Evolutionary conservation across 2,888 invertebrate genomes (phyloP).

Genomic region (Acrobasis consociella): DNA sequence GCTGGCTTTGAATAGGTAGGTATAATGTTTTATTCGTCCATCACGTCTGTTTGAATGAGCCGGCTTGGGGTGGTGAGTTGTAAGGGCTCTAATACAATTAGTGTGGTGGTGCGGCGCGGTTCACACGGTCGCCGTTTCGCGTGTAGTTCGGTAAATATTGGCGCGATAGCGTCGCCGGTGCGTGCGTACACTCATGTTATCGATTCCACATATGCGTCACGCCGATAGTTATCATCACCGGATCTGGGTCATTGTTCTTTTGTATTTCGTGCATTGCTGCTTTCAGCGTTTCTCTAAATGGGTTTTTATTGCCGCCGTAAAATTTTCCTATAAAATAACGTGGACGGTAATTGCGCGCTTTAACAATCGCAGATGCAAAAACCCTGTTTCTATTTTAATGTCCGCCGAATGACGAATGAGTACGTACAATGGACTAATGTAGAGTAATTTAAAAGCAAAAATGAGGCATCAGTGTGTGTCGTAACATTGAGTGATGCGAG

Average conservation of each 20-base stretch:
- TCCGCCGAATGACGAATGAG: conserved; percentile 17
- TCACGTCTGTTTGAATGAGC: conserved; percentile 52
- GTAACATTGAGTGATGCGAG: not conserved
- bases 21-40: conserved; percentile 56
- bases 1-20: conserved; percentile 69
- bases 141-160: conserved; percentile 74
- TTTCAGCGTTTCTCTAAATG: conserved; percentile 46
- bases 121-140: conserved; percentile 70
- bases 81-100: conserved; percentile 63
- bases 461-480: conserved; percentile 12
- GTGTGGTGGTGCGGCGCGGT: conserved; percentile 45
- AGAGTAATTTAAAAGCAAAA: conserved; percentile 18
- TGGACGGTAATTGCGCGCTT: conserved; percentile 7
- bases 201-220: conserved; percentile 80
- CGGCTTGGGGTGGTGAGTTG: conserved; percentile 47
- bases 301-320: conserved; percentile 32
- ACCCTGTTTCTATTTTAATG: conserved; percentile 15
- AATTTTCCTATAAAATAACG: conserved; percentile 29
- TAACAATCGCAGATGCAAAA: conserved; percentile 15
- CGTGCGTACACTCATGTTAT: conserved; percentile 74
- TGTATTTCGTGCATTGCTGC: conserved; percentile 61
- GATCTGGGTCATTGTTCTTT: conserved; percentile 82
- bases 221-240: conserved; percentile 76
- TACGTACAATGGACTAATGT: conserved; percentile 15
- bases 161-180: conserved; percentile 72